Evolutionary conservation across 92 coral and sea anemone species (phyloP).

Genomic region (Virgularia gustaviana): DNA sequence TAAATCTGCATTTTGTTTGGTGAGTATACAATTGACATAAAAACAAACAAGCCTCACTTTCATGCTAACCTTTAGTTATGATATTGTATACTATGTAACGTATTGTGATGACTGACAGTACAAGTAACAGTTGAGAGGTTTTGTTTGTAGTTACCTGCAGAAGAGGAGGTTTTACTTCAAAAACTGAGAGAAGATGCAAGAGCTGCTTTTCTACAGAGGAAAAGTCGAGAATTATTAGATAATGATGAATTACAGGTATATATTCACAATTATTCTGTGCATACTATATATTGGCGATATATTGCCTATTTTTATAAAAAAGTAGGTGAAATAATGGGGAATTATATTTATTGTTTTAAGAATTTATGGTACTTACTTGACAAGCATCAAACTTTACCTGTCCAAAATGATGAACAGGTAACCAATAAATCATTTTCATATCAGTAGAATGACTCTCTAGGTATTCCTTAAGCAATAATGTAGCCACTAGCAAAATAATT

Average conservation of each 20-base stretch:
- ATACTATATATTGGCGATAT: background rate
- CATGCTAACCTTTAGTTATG: background rate
- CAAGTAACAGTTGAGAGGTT: too few relatives aligned
- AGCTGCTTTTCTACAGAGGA: slow-evolving; percentile 94
- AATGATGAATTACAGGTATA: slow-evolving; percentile 93
- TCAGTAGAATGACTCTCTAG: background rate
- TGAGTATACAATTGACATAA: background rate
- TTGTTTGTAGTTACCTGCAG: slow-evolving; percentile 87
- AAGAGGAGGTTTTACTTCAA: slow-evolving; percentile 89
- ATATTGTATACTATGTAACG: too few relatives aligned
- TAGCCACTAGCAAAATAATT: too few relatives aligned
- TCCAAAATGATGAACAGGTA: slow-evolving; percentile 92
- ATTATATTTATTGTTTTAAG: slow-evolving; percentile 52
- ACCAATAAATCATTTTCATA: background rate
- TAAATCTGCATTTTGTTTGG: too few relatives aligned
- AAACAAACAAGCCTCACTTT: background rate
- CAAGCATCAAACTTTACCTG: slow-evolving; percentile 94
- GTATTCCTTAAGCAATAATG: background rate
- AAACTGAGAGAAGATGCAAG: slow-evolving; percentile 90
- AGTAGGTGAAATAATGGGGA: background rate
- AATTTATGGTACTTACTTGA: slow-evolving; percentile 94
- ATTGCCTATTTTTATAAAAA: background rate
- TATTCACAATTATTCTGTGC: background rate
- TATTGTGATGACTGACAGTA: too few relatives aligned
- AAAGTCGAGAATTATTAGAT: slow-evolving; percentile 89